phyloP scores from a whole-genome alignment of 2,797 vertebrate genomes.

The Novumbra hubbsi region DNA sequence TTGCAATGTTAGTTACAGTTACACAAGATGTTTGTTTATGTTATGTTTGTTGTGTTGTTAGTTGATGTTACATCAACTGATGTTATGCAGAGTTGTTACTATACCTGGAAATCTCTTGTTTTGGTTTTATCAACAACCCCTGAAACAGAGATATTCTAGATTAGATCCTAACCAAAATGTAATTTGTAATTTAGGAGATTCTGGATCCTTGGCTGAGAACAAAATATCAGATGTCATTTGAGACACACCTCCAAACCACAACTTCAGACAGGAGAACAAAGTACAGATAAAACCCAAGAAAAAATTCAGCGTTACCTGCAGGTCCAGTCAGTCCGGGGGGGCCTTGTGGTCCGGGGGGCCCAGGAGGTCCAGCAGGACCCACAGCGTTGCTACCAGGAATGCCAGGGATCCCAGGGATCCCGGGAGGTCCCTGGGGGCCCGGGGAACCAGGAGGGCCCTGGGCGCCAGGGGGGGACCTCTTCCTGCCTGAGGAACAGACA shows the following conservation, averaged over 20 bases:
- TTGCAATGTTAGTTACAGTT: too few species aligned
- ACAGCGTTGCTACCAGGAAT: conserved; percentile 92
- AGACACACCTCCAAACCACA: neutral
- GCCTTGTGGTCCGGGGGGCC: conserved; percentile 88
- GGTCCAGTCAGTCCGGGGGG: conserved; percentile 87
- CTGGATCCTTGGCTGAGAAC: too few species aligned
- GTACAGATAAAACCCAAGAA: neutral
- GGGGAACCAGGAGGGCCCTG: conserved; percentile 81
- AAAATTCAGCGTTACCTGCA: conserved; percentile 76
- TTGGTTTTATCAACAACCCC: conserved; percentile 79
- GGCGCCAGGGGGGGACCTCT: conserved; percentile 82
- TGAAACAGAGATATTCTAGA: conserved; percentile 47
- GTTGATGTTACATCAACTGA: too few species aligned
- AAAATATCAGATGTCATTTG: too few species aligned
- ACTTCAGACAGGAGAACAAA: neutral
- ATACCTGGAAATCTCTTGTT: conserved; percentile 87
- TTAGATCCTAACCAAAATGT: neutral
- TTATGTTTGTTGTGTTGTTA: too few species aligned
- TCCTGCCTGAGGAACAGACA: conserved; percentile 75
- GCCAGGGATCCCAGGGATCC: conserved; percentile 94
- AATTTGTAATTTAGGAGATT: too few species aligned
- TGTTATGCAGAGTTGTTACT: conserved; percentile 24
- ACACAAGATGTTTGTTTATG: neutral
- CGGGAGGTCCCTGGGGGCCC: conserved; percentile 90
- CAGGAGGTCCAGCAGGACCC: conserved; percentile 89